Evolutionary conservation across 53 echinoderm and acorn worm species (phyloP), one percentile per base, ranked within the genome.

Genomic region (Temnopleurus reevesii): DNA sequence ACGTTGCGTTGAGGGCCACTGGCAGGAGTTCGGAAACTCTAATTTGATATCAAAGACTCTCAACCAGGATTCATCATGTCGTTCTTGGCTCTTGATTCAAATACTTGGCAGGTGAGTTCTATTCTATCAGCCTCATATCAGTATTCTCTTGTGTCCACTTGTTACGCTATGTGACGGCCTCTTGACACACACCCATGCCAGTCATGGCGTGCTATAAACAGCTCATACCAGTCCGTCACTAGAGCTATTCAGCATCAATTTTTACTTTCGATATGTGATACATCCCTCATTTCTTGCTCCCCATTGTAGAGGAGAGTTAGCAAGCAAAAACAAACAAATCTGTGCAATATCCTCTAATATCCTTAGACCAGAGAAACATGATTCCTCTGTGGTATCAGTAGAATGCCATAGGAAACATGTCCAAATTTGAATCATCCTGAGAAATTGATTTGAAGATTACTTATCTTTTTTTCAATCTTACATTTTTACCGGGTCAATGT

Each of bases 91-190:
- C 65, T 87, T 12, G 88, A 87, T 34, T 65, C 88, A 65, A 87
- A 87, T 36, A 47, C 88, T 33, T 87, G 88, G 88, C 88, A 87
- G 88, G 88, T 87, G 66, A 66, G 88, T 53, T 24, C n/a, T 12
- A 36, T 55, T 57, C 44, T 59, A 86, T 86, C 58, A 49, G 17
- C 18, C 83, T 51, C 53, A 18, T 54, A 83, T 83, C 83, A 35
- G 23, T 71, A 71, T 71, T 71, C 71, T 71, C 71, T 71, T 38
- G 71, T 41, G 71, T 71, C 41, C 71, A 36, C 71, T 71, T 71
- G 71, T 71, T 71, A 71, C 12, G 36, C 7, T 41, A 71, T 41
- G 41, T 41, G 36, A 71, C 36, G 71, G n/a, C 71, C 71, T 41
- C 71, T 71, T 71, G 36, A 71, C 36, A 38, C 7, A 8, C 4